Evolutionary conservation across 2,113 vertebrate species (phyloP), one percentile per base, ranked within the genome.

Genomic region (Crocuta crocuta): DNA sequence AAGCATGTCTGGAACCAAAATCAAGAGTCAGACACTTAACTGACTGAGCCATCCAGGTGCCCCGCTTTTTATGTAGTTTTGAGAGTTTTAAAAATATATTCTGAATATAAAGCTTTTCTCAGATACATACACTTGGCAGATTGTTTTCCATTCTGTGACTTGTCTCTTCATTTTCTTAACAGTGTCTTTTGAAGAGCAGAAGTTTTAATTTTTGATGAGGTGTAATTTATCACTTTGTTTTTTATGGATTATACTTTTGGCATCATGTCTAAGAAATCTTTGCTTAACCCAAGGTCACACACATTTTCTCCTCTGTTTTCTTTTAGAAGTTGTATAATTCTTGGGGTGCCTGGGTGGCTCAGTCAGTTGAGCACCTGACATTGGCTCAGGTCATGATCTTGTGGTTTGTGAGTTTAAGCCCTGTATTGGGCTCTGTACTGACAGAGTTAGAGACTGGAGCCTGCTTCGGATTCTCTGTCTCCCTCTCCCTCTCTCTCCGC

Each of bases 191-290:
- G 39, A 94, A 78, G 33, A 95, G 5, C 17, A 63, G 31, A 94
- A 68, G 58, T 76, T 79, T 95, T 76, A 39, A 50, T 50, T 94
- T 80, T 97, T 96, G 66, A 50, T 73, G 6, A 88, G 50, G 17
- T 80, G 1, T 95, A 82, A 35, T 66, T 88, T 95, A 50, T 89
- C 45, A 63, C 0, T 85, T 80, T 78, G 3, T 89, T 78, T 83
- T 79, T 79, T 48, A 10, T 79, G 39, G 58, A 19, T 92, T n/a
- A 0, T 78, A 2, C 50, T 61, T 93, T 91, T 84, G 39, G 19
- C 93, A 28, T 48, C 28, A 50, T 50, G 80, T 8, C 63, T 93
- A 50, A 68, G 50, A 85, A 85, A 93, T 96, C 26, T 89, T 89
- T 76, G 21, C 16, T 45, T 71, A 65, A 74, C 13, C 1, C 2